Base-by-base conservation (phyloP, 2,113 vertebrate species). In the Geothlypis trichas region DNA sequence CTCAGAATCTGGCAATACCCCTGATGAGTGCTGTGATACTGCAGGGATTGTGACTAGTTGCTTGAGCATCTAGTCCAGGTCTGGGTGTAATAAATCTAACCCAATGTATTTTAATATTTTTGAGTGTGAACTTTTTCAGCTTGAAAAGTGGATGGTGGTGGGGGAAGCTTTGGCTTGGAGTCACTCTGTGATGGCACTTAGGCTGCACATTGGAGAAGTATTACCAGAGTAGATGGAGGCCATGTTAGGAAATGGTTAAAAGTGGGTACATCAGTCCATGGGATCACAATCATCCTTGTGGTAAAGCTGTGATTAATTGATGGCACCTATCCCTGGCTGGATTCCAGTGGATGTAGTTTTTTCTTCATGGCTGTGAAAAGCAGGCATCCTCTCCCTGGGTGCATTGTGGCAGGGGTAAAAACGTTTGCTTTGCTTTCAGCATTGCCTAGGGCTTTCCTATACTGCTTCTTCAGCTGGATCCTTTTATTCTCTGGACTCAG, bases 1-100 rank as follows among this genome's bases (percentile, higher is more conserved):
- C 37, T 54, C 72, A 67, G 88, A 73, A 77, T 89, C 90, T 96
- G 88, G 83, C 90, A 62, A 46, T 89, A 66, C 39, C 18, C 11
- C 35, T 46, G 35, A 31, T 80, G 76, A 92, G 55, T 28, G 63
- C 51, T 81, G 61, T 92, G 95, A 88, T 93, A 86, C 67, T 63
- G 21, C 75, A 93, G 42, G 65, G 95, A 85, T 30, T 55, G 88
- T 62, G 13, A 24, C 65, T 26, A 65, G n/a, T 69, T 79, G 49
- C 49, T 83, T 83, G 62, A 80, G 12, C 85, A n/a, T 52, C 42
- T 80, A 33, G 14, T 39, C 72, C 52, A 37, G 37, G 17, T 46
- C 11, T 52, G 37, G 22, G 9, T 54, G 17, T 5, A 68, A 28
- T 61, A 58, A 44, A 65, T 62, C 10, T 72, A 82, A 55, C 10